A percentile compares a stretch with the other conserved stretches of the same genome.
phyloP scores from a whole-genome alignment of 2,888 invertebrate genomes.

The Osmoderma eremita region DNA sequence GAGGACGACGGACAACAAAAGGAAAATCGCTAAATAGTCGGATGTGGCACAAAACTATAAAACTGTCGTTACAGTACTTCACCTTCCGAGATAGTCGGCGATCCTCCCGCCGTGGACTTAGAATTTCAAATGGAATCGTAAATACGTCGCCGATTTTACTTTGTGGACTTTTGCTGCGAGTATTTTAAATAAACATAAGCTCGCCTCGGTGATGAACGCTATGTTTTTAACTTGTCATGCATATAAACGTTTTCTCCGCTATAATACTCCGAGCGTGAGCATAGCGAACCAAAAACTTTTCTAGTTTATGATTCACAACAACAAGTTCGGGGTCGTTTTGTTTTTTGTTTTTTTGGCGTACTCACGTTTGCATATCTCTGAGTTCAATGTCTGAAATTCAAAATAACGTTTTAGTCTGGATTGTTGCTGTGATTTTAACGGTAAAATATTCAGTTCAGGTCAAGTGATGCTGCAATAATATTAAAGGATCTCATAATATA shows the following conservation, averaged over 20 bases:
- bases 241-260: constrained; percentile 27
- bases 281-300: constrained; percentile 16
- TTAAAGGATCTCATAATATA: too few species aligned
- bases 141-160: constrained; percentile 46
- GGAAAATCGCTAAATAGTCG: constrained; percentile 45
- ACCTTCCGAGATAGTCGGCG: constrained; percentile 38
- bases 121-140: constrained; percentile 44
- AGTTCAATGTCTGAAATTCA: constrained; percentile 24
- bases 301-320: constrained; percentile 30
- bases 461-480: too few species aligned
- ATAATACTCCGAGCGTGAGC: neutral
- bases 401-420: neutral
- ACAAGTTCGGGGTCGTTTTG: constrained; percentile 18
- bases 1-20: constrained; percentile 14
- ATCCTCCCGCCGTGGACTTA: constrained; percentile 45
- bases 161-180: constrained; percentile 39
- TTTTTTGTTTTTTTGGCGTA: constrained; percentile 6
- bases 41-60: constrained; percentile 47
- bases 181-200: constrained; percentile 45
- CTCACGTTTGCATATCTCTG: neutral
- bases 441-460: too few species aligned
- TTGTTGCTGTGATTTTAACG: too few species aligned
- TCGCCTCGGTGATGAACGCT: constrained; percentile 42
- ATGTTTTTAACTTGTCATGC: constrained; percentile 45
- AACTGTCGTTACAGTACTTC: constrained; percentile 46